Base-by-base conservation (phyloP, 2,113 vertebrate species). In the Chloroceryle aenea region DNA sequence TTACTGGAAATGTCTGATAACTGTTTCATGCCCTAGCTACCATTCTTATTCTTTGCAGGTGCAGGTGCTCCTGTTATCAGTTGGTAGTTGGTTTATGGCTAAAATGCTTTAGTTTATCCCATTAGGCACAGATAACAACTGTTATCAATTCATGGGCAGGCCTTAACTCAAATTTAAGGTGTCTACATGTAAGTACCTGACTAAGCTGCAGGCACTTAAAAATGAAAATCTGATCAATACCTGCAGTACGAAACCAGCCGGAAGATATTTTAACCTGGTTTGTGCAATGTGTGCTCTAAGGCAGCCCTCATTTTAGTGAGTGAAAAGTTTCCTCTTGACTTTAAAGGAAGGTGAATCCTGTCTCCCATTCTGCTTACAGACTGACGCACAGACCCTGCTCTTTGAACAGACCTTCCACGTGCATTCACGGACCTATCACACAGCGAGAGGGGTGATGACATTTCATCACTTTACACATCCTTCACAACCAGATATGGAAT, bases 81-180 rank as follows among this genome's bases (percentile, higher is more conserved):
- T 79, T 69, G 45, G 45, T 56, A 42, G 45, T 11, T 62, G 55
- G 22, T 85, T 85, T 95, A 80, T 20, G 14, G 79, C 21, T 88
- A 56, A 75, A 93, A 76, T 61, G 45, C 71, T 83, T 85, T 58
- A 58, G n/a, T 69, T 83, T 88, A 93, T 95, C 82, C 79, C 75
- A 77, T 88, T 88, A 83, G 50, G 22, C 6, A 11, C 6, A 55
- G 71, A 64, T 66, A 83, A 80, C 23, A 85, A 34, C 30, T 38
- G 75, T 73, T 88, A 95, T 59, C 67, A 93, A 42, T 66, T 80
- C 85, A 77, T 1, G 0, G 29, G 16, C 36, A 94, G 19, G 22
- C 25, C n/a, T 53, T 68, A 88, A 72, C 78, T 90, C 32, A 56
- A 50, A 82, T 80, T 73, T 76, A 83, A 92, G 75, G 4, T 21